Evolutionary conservation across 1,140 invertebrate genomes (phyloP), one percentile per base, ranked within the genome.

Genomic region (Drosophila simulans): DNA sequence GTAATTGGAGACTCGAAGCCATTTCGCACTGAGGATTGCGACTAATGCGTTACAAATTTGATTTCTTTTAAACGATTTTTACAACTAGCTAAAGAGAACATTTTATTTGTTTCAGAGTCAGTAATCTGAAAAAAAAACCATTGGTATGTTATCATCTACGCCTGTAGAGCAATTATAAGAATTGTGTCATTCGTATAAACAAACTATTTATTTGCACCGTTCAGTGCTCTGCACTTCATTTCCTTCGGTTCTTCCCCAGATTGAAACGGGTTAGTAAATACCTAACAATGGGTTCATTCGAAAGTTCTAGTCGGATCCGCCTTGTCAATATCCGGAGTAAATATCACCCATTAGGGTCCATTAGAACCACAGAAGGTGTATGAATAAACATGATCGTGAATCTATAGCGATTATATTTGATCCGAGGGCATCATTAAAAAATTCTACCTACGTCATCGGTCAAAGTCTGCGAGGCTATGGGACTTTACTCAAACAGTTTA

Each of bases 1-100:
- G 65, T 71, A 71, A 71, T 71, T 57, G 52, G 66, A 71, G 52
- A 49, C 35, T 70, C 42, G 8, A 68, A 71, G 35, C 57, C 65
- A 49, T 69, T 68, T 35, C 13, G 46, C 34, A 34, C 62, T 43
- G 43, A 25, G 64, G 42, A 49, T 70, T 49, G 45, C 11, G 35
- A 56, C 51, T 57, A 70, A 69, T 71, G 65, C 68, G 68, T 42
- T 57, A 34, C 31, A 57, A 70, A 71, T 57, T 70, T 48, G 65
- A 70, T 57, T 70, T 68, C 40, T 69, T 62, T 68, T 55, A 31
- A 40, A 68, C 11, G 51, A 39, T 68, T 68, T 56, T 35, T n/a
- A 34, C 2, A 68, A 68, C 27, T 52, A 64, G 20, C 45, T 35
- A 3, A 20, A 25, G 22, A 40, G 63, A 31, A 11, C 5, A 17